These are phyloP conservation scores for Podabrus alpinus DNA, from an alignment of 2,888 invertebrate genomes.

Conservation along the genomic window DNA sequence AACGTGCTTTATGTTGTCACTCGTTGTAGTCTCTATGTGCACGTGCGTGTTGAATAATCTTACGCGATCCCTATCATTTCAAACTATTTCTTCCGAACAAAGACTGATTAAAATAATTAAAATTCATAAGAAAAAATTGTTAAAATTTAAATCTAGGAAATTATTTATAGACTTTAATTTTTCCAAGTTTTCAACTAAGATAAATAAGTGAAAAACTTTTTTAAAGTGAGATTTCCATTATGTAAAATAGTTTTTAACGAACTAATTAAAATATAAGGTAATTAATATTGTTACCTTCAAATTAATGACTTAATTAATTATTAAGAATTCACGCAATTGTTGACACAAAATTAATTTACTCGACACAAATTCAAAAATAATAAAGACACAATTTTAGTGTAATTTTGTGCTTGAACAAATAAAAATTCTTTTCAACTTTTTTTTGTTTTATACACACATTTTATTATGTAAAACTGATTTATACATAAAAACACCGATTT, in stretches of 20 bases:
- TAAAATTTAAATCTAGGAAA: background rate
- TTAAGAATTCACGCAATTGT: background rate
- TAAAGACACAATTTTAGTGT: background rate
- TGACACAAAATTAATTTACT: background rate
- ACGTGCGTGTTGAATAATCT: slow-evolving; percentile 26
- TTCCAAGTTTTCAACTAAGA: background rate
- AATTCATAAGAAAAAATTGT: background rate
- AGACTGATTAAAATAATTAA: slow-evolving; percentile 1
- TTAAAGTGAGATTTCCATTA: background rate
- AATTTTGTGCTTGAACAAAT: background rate
- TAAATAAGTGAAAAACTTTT: background rate
- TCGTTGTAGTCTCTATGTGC: slow-evolving; percentile 28
- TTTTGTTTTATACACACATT: background rate
- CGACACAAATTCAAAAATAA: background rate
- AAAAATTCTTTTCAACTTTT: background rate
- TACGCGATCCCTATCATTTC: slow-evolving; percentile 24
- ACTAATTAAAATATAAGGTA: background rate
- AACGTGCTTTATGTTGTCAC: slow-evolving; percentile 25
- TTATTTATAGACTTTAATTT: background rate
- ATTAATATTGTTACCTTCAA: background rate
- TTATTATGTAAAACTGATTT: background rate
- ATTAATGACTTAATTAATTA: background rate
- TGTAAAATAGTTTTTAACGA: background rate
- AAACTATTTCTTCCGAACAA: slow-evolving; percentile 14
- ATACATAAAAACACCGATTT: background rate